Base-by-base conservation (phyloP, 2,888 invertebrate species). In the Acronicta alni region DNA sequence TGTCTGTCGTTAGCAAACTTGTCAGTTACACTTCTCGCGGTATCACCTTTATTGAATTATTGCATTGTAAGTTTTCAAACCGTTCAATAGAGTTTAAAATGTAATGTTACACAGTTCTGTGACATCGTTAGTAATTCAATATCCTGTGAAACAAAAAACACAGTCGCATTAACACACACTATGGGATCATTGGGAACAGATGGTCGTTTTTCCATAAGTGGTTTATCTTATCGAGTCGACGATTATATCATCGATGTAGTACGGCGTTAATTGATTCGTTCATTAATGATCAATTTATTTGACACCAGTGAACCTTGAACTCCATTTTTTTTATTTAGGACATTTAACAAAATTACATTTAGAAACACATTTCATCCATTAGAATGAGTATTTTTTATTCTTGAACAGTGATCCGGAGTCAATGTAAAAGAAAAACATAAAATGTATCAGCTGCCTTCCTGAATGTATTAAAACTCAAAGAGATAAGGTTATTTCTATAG, bases 191-290 rank as follows among this genome's bases (percentile, higher is more conserved):
- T 52, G 70, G 58, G 59, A 80, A 78, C 87, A 87, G 82, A 86
- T 88, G 87, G 81, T 67, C 43, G 58, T 64, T 51, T 56, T 68
- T 72, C 62, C 60, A 68, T 77, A 73, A 80, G 77, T 69, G 70
- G 68, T 72, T 74, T 77, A 82, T 84, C 84, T 87, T 85, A 86
- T 87, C 88, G 67, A 61, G 59, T 59, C 56, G 67, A 71, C 77
- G 75, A 82, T 82, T 80, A 78, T 80, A 71, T 78, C 76, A 76
- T 82, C 80, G 77, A 73, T 77, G 72, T 70, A 72, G 61, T 77
- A 80, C 53, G 64, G 70, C 65, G 67, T 76, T 88, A 88, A 88
- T 89, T 86, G 86, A 83, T 82, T 80, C 71, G 57, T 75, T 76
- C 79, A 77, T 77, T 81, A 82, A 82, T 79, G 72, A 70, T 51